Conservation (phyloP, 2,888 invertebrate genomes). For the Tinea pellionella region DNA sequence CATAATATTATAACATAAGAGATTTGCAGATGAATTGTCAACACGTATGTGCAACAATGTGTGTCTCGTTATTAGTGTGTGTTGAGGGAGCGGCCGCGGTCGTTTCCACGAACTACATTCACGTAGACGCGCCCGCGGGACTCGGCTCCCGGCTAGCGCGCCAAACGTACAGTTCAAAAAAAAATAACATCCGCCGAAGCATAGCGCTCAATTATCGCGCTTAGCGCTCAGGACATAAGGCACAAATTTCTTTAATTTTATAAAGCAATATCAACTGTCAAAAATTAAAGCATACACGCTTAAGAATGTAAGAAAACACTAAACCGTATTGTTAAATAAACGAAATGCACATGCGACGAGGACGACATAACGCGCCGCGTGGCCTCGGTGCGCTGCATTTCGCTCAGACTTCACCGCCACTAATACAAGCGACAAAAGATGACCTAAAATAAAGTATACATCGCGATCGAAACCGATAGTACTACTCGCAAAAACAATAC, state of each 20-base stretch:
- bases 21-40: too few species aligned
- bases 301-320: slow-evolving; percentile 58
- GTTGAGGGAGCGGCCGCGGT: slow-evolving; percentile 18
- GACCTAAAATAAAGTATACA: slow-evolving; percentile 61
- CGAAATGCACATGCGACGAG: slow-evolving; percentile 37
- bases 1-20: too few species aligned
- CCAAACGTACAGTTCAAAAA: slow-evolving; percentile 62
- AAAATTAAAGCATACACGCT: slow-evolving; percentile 66
- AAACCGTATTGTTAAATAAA: slow-evolving; percentile 53
- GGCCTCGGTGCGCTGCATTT: slow-evolving; percentile 67
- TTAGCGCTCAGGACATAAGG: slow-evolving; percentile 39
- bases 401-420: slow-evolving; percentile 52
- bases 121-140: slow-evolving; percentile 38
- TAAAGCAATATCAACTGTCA: slow-evolving; percentile 66
- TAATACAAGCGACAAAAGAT: slow-evolving; percentile 56
- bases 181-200: slow-evolving; percentile 39
- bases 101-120: slow-evolving; percentile 58
- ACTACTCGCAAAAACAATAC: not conserved
- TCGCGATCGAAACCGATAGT: not conserved
- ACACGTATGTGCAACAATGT: too few species aligned
- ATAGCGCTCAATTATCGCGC: slow-evolving; percentile 46
- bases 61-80: not conserved
- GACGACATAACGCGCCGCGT: slow-evolving; percentile 48
- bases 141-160: slow-evolving; percentile 44
- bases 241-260: slow-evolving; percentile 40